Evolutionary conservation across 2,888 invertebrate genomes (phyloP).

Genomic region (Drosophila leonis): DNA sequence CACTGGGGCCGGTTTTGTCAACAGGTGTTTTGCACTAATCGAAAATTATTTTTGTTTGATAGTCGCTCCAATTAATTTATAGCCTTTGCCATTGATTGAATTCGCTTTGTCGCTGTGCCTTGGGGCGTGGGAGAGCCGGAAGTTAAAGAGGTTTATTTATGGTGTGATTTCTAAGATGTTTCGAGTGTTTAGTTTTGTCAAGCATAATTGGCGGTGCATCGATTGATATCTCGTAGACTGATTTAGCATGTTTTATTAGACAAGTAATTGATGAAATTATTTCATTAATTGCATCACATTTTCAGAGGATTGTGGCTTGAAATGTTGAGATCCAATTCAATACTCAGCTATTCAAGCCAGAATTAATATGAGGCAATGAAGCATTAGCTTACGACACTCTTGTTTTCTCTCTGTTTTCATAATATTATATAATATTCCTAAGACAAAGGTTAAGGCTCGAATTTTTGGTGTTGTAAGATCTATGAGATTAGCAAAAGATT

Average conservation of each 20-base stretch:
- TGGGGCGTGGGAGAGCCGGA: slow-evolving; percentile 59
- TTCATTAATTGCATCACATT: not conserved
- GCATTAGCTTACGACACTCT: no score
- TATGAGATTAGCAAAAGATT: no score
- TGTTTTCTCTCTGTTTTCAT: no score
- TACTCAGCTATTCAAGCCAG: not conserved
- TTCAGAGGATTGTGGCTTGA: no score
- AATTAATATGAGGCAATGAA: not conserved
- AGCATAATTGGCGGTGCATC: not conserved
- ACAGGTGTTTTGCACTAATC: slow-evolving; percentile 81
- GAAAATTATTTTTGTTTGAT: slow-evolving; percentile 57
- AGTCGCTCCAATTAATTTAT: slow-evolving; percentile 76
- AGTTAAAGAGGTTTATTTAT: slow-evolving; percentile 22
- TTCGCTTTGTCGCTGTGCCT: not conserved
- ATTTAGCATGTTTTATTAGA: not conserved
- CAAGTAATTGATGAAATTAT: not conserved
- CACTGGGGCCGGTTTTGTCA: slow-evolving; percentile 64
- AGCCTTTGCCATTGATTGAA: slow-evolving; percentile 50
- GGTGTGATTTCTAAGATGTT: slow-evolving; percentile 4
- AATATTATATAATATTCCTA: not conserved
- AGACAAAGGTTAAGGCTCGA: not conserved
- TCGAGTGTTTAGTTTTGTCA: not conserved
- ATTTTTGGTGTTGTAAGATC: not conserved
- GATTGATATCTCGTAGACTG: not conserved
- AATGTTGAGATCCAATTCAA: not conserved